A percentile compares a stretch with the other conserved stretches of the same genome.
These are phyloP conservation scores for Xiphophorus maculatus DNA, from an alignment of 2,113 vertebrate genomes.

Conservation along the genomic window DNA sequence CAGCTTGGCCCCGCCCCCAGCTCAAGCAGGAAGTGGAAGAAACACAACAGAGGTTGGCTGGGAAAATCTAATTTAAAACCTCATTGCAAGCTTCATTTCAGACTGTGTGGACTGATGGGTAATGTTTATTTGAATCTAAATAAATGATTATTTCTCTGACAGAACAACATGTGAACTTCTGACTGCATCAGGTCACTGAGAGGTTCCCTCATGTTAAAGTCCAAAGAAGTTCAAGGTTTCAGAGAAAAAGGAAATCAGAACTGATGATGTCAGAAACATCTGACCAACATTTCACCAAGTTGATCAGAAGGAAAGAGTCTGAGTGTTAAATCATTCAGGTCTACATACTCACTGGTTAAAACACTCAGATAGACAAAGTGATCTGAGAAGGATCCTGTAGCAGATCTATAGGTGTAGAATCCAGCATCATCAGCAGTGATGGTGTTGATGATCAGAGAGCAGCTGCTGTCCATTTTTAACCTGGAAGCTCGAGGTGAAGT, in stretches of 20 bases:
- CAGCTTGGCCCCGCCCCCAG: too few relatives aligned
- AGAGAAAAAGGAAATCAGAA: too few relatives aligned
- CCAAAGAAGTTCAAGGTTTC: too few relatives aligned
- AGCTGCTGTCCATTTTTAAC: neutral
- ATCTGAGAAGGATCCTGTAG: rapidly evolving
- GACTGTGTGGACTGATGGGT: too few relatives aligned
- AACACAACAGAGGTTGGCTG: too few relatives aligned
- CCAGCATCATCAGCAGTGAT: constrained; percentile 31
- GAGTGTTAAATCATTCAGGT: neutral
- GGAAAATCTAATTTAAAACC: too few relatives aligned
- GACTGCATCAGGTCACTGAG: constrained; percentile 16
- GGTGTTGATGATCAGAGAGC: constrained; percentile 26
- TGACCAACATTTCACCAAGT: too few relatives aligned
- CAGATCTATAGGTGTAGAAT: rapidly evolving
- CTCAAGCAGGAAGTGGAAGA: too few relatives aligned
- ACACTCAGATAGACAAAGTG: rapidly evolving
- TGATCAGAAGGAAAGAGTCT: too few relatives aligned
- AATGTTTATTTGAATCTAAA: too few relatives aligned
- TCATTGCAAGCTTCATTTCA: too few relatives aligned
- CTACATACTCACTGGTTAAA: constrained; percentile 31
- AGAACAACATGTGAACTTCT: neutral
- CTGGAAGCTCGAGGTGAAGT: neutral
- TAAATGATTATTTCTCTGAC: neutral
- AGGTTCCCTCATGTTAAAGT: constrained; percentile 9
- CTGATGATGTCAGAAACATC: too few relatives aligned